A percentile compares a stretch with the other conserved stretches of the same genome.
Conservation (phyloP, 2,797 vertebrate species). For the Argyrosomus regius region DNA sequence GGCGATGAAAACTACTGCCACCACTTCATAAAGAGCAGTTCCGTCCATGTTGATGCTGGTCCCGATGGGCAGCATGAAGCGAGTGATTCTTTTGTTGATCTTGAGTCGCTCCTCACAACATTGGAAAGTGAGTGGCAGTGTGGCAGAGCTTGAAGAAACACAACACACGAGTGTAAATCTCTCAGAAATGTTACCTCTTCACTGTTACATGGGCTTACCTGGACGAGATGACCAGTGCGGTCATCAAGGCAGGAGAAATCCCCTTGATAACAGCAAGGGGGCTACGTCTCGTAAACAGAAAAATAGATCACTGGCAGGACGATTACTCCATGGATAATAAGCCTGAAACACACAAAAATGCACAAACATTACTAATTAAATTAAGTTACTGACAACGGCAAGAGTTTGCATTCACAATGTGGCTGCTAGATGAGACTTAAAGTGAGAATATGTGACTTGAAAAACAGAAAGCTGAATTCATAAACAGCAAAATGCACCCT, state of each 20-base stretch:
- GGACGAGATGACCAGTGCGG: not conserved
- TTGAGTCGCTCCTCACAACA: too few relatives aligned
- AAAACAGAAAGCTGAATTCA: too few relatives aligned
- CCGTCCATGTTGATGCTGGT: too few relatives aligned
- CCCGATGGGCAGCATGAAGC: too few relatives aligned
- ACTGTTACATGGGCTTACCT: constrained; percentile 8
- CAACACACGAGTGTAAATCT: not conserved
- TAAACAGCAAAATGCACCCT: too few relatives aligned
- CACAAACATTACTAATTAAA: not conserved
- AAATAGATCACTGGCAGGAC: not conserved
- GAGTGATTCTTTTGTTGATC: too few relatives aligned
- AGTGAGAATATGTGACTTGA: too few relatives aligned
- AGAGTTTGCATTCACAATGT: not conserved
- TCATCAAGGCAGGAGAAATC: not conserved
- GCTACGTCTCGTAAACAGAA: not conserved
- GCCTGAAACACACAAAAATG: constrained; percentile 17
- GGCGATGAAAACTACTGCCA: too few relatives aligned
- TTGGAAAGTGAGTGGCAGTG: too few relatives aligned
- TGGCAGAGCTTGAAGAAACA: not conserved
- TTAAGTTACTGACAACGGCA: not conserved
- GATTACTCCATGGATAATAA: not conserved
- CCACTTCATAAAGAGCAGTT: too few relatives aligned
- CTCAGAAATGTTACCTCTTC: too few relatives aligned
- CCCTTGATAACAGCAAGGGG: not conserved
- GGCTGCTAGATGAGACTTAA: not conserved